Evolutionary conservation across 2,113 vertebrate species (phyloP), one percentile per base, ranked within the genome.

Genomic region (Leiothrix lutea): DNA sequence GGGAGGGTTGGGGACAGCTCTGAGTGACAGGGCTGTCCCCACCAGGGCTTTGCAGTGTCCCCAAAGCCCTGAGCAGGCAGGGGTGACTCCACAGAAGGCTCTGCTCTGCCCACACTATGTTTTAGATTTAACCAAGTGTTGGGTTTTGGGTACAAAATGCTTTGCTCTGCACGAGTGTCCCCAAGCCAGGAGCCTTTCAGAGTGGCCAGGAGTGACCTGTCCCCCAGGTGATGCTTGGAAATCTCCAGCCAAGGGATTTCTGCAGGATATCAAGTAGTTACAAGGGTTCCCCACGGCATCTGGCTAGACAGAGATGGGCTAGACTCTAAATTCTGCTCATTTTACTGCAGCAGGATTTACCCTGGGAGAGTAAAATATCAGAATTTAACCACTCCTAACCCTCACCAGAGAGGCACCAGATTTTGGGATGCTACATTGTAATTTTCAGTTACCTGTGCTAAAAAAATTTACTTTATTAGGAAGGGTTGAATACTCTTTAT

Each of bases 151-250:
- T 2, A 4, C 18, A 19, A 67, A 86, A 56, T 1, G 69, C 48
- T 84, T 53, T 5, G 45, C 79, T 51, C 75, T 1, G 6, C 40
- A 8, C 0, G 1, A 35, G 45, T 2, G 24, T 26, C 7, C 47
- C 74, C 10, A 11, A 77, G 91, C n/a, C 60, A 11, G 67, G 72
- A 86, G 80, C 86, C 22, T 83, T 66, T 81, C 60, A 60, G 64
- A 56, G 72, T 3, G 50, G 57, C 75, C 92, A 94, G 91, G 33
- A 82, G 64, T 24, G 67, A 91, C n/a, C 83, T 44, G 65, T 75
- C 28, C 83, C 84, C 42, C 9, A 8, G 60, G 64, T 25, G 80
- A 57, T 15, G 80, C 78, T 48, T 31, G 65, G 48, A 61, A 92
- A 42, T 31, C 69, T 50, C 80, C 69, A 74, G 28, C n/a, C 47